Evolutionary conservation across 1,140 invertebrate species (phyloP), one percentile per base, ranked within the genome.

Genomic region (Aradophagus sp.): DNA sequence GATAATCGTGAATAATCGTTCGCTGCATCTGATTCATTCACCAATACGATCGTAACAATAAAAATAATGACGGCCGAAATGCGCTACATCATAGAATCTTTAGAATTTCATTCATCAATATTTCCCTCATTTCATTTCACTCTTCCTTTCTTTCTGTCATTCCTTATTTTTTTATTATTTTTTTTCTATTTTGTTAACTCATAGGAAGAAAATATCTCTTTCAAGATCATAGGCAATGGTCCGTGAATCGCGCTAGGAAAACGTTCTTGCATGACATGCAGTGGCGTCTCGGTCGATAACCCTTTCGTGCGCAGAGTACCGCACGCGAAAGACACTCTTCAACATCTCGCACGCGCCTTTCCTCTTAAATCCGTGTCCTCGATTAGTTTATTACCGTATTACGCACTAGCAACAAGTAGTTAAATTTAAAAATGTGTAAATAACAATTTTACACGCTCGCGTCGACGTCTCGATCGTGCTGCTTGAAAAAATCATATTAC

Each of bases 401-500:
- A 73, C 63, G 55, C 68, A 68, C 70, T 73, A 73, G 63, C 45
- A 73, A 73, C 70, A 73, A 70, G 63, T 73, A 73, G 53, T 73
- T 73, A 73, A 68, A 73, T 73, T 73, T 73, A 65, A 73, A 67
- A 73, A 67, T 55, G 48, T 73, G 63, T 53, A 67, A 73, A 63
- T 63, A 67, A 73, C 70, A 73, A 68, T 73, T 73, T 68, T n/a
- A n/a, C 56, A 39, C 47, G 32, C 52, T 62, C 59, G 44, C 53
- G 34, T 71, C 53, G 39, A 52, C 62, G 45, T 67, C 44, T 59
- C 50, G 14, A n/a, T 63, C 52, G 50, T 72, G 44, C 69, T 62
- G 62, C 71, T 73, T 77, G 73, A 79, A 78, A 81, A 84, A 78
- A 83, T 77, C 74, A 76, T 77, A 73, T 77, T 76, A 79, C 61